Evolutionary conservation across 2,113 vertebrate species (phyloP).

Genomic region (Kryptolebias marmoratus): DNA sequence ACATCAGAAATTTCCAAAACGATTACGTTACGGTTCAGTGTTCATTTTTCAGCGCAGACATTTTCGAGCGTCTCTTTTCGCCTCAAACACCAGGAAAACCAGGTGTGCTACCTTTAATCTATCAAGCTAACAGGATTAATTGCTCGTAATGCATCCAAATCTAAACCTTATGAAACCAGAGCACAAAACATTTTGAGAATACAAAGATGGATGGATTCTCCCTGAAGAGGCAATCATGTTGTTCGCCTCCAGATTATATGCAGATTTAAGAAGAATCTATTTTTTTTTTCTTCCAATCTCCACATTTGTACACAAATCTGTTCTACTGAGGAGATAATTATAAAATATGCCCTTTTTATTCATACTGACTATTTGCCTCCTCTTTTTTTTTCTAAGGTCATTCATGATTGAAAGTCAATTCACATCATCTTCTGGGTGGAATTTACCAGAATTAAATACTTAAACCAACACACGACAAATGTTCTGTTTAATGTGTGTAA

Average conservation of each 20-base stretch:
- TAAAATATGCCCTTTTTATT: background rate
- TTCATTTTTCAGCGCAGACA: background rate
- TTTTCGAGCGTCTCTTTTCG: background rate
- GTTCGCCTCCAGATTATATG: background rate
- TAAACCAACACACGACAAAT: background rate
- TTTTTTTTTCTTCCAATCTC: slow-evolving; percentile 5
- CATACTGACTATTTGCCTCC: background rate
- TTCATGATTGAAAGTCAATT: background rate
- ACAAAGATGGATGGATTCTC: background rate
- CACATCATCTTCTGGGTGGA: background rate
- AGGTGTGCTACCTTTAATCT: background rate
- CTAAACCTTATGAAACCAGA: background rate
- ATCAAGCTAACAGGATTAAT: background rate
- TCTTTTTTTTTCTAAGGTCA: background rate
- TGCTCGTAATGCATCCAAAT: background rate
- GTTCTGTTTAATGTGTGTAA: background rate
- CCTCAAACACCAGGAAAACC: slow-evolving; percentile 1
- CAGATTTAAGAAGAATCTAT: slow-evolving; percentile 1
- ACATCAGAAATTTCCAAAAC: slow-evolving; percentile 18
- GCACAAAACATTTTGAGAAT: background rate
- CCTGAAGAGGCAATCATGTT: background rate
- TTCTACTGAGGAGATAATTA: background rate
- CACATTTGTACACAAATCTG: background rate
- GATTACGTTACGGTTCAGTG: slow-evolving; percentile 10
- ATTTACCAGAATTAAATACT: background rate